These are phyloP conservation scores for Eulemur albifrons DNA, from an alignment of 2,797 vertebrate species.

Conservation along the genomic window DNA sequence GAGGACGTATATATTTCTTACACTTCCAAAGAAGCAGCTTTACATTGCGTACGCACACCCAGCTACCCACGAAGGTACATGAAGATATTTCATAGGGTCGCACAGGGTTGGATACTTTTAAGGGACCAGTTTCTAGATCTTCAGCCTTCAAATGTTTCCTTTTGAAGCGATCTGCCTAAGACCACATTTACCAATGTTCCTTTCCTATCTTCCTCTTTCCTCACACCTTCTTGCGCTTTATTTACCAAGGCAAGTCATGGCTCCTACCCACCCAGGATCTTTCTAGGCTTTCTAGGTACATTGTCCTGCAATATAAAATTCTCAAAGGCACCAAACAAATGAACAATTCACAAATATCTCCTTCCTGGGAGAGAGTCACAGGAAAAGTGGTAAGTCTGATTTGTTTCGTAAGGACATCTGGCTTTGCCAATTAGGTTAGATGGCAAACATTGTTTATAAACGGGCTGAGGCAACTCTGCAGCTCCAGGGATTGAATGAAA, in stretches of 20 bases:
- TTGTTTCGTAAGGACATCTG: not conserved
- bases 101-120: not conserved
- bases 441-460: not conserved
- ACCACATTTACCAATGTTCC: not conserved
- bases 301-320: not conserved
- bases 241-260: not conserved
- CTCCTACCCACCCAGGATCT: not conserved
- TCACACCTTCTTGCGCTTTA: not conserved
- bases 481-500: not conserved
- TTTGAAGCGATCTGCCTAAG: not conserved
- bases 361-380: not conserved
- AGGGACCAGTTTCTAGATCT: not conserved
- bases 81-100: not conserved
- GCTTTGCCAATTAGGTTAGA: not conserved
- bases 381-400: not conserved
- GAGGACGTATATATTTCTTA: not conserved
- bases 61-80: not conserved
- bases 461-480: not conserved
- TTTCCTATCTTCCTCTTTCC: not conserved
- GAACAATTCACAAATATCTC: not conserved
- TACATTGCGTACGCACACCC: not conserved
- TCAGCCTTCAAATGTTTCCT: not conserved
- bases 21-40: not conserved
- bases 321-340: not conserved
- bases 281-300: not conserved